Percentiles rank a stretch among this genome's conserved stretches.
Conservation (phyloP, 2,113 vertebrate genomes). For the Nettapus auritus region DNA sequence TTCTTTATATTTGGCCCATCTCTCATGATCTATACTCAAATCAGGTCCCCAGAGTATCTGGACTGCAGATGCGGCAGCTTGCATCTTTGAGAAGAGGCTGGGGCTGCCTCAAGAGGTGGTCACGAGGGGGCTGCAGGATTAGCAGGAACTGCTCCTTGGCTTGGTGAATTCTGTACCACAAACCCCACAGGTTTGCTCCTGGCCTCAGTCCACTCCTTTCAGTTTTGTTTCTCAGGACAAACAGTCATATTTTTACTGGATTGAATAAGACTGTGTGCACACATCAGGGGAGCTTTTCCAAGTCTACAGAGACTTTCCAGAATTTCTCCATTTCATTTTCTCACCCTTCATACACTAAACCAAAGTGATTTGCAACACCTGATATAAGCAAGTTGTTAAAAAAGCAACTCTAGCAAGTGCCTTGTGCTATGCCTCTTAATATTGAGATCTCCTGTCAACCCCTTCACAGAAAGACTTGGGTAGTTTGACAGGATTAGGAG, state of each 20-base stretch:
- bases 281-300: background rate
- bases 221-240: background rate
- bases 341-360: background rate
- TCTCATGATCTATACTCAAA: background rate
- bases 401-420: background rate
- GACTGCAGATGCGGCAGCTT: background rate
- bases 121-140: background rate
- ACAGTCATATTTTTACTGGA: background rate
- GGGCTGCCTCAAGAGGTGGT: background rate
- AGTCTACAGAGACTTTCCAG: background rate
- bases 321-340: background rate
- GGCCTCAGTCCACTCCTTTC: background rate
- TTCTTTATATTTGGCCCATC: background rate
- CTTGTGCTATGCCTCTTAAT: background rate
- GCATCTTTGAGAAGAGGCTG: background rate
- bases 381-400: background rate
- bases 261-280: background rate
- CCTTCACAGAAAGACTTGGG: constrained; percentile 24
- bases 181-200: background rate
- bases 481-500: constrained; percentile 79
- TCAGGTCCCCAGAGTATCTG: background rate
- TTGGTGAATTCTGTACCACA: background rate
- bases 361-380: background rate
- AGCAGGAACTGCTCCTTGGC: background rate
- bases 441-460: constrained; percentile 21